A percentile compares a stretch with the other conserved stretches of the same genome.
phyloP scores from a whole-genome alignment of 1,140 invertebrate species.

The Leptoteleia sp. region DNA sequence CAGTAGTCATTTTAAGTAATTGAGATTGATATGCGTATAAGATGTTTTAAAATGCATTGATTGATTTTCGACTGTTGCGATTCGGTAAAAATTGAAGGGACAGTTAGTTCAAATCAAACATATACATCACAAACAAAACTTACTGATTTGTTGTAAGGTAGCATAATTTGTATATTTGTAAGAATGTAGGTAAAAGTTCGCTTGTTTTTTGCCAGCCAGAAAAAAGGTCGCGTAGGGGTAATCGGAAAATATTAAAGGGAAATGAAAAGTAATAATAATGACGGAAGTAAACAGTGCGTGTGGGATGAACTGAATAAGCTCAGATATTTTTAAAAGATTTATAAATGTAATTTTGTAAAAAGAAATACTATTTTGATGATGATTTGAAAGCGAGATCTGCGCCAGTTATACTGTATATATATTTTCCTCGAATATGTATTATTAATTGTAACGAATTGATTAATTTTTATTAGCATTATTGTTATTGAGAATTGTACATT shows the following conservation, averaged over 20 bases:
- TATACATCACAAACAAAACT: conserved; percentile 52
- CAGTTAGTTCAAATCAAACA: conserved; percentile 62
- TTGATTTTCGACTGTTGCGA: background rate
- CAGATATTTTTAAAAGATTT: conserved; percentile 78
- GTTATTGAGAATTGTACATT: conserved; percentile 75
- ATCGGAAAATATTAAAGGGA: conserved; percentile 20
- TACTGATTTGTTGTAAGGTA: conserved; percentile 56
- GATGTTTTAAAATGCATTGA: too few relatives aligned
- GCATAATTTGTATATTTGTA: conserved; percentile 68
- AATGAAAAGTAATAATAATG: conserved; percentile 13
- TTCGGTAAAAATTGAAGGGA: conserved; percentile 14
- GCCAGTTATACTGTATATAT: conserved; percentile 76
- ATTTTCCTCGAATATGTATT: conserved; percentile 72
- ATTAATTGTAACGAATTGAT: conserved; percentile 66
- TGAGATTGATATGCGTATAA: too few relatives aligned
- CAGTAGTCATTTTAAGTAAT: too few relatives aligned
- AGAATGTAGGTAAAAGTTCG: conserved; percentile 61
- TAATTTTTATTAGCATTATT: conserved; percentile 70
- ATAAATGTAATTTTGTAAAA: conserved; percentile 82
- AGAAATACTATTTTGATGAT: conserved; percentile 64
- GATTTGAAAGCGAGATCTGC: conserved; percentile 72
- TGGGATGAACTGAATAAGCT: conserved; percentile 71
- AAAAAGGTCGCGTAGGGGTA: conserved; percentile 37
- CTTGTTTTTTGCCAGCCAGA: conserved; percentile 58
- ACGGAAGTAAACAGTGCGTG: conserved; percentile 59